Percentiles rank a stretch among this genome's conserved stretches.
Evolutionary conservation across 2,797 vertebrate genomes (phyloP).

Genomic region (Phylloscopus collybita): DNA sequence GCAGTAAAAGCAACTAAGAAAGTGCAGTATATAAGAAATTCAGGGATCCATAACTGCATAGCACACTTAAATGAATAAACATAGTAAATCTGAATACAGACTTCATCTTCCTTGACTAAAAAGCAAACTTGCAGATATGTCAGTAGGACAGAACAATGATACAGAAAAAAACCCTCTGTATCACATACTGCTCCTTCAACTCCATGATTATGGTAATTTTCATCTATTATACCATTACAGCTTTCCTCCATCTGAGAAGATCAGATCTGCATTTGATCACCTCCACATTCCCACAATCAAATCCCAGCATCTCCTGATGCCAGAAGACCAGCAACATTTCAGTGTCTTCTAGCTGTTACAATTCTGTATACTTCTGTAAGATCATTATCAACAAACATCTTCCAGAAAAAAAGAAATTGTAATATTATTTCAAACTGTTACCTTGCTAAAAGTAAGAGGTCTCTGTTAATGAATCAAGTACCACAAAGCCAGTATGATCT

Average conservation of each 20-base stretch:
- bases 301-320: background rate
- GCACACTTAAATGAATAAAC: conserved; percentile 7
- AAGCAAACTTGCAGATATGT: background rate
- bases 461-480: background rate
- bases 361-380: background rate
- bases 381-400: background rate
- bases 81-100: background rate
- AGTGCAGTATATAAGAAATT: background rate
- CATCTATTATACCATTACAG: background rate
- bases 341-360: background rate
- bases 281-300: background rate
- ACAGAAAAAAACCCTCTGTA: background rate
- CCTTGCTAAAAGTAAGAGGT: background rate
- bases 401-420: background rate
- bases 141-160: background rate
- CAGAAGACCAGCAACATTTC: background rate
- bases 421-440: background rate
- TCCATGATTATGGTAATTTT: background rate
- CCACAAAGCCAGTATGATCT: background rate
- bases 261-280: background rate
- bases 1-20: conserved; percentile 13
- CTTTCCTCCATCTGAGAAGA: background rate
- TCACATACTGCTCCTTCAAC: background rate
- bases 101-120: background rate
- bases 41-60: background rate